Base-by-base conservation (phyloP, 92 coral and sea anemone species). In the Diadumene lineata region DNA sequence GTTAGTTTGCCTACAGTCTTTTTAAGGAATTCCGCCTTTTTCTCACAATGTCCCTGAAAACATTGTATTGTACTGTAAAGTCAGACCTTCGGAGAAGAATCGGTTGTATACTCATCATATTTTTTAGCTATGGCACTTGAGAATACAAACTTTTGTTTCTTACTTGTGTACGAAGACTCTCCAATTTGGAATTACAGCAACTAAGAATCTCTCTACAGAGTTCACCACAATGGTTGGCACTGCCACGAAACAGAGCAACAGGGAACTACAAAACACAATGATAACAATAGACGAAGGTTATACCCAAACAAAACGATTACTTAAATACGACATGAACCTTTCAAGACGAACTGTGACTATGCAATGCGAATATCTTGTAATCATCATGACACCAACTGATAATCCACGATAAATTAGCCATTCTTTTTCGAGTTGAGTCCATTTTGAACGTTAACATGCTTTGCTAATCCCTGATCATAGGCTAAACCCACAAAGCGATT, bases 151-250 rank as follows among this genome's bases (percentile, higher is more conserved):
- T 2, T 9, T 53, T 21, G 24, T 53, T 53, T 15, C 90, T 70
- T 68, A 92, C 98, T 91, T 92, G 97, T 57, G 84, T 92, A 34
- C 97, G 93, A 56, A 94, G 94, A 75, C 84, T 91, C 72, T 81
- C 87, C 84, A 94, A 55, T 79, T 89, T 94, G 58, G 94, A 86
- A 76, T 92, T 94, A 80, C 97, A 94, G 72, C 98, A 94, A 66
- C 97, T 80, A 31, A 94, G 72, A 66, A 94, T 92, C 97, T 94
- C 98, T 28, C 93, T 87, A 72, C 97, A 92, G 48, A 94, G 94
- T 74, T 90, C 90, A 30, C 98, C 98, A 53, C 98, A 94, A 75
- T 94, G 96, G 51, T 77, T 89, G 1, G 97, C 98, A 56, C 97
- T 92, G 1, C 98, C 98, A 64, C 79, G 89, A 84, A 82, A 94